Percentiles rank a stretch among this genome's conserved stretches.
Evolutionary conservation across 1,140 invertebrate species (phyloP).

Genomic region (Euwallacea fornicatus): DNA sequence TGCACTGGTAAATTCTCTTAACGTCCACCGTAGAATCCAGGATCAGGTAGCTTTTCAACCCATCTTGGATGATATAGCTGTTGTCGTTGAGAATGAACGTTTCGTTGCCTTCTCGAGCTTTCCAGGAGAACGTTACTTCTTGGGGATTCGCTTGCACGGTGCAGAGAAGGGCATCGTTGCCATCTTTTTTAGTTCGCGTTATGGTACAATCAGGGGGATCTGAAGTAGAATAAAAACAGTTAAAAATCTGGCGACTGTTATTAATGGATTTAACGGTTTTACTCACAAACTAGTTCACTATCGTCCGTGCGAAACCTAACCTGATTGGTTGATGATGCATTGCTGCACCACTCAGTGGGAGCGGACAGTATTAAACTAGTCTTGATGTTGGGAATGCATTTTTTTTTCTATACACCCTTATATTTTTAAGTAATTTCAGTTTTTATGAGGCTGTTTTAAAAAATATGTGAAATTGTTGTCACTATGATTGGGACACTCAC

Average conservation of each 20-base stretch:
- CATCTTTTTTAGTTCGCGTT: constrained; percentile 69
- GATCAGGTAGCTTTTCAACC: constrained; percentile 65
- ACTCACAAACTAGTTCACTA: neutral
- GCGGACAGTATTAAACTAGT: no score
- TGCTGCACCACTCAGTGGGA: no score
- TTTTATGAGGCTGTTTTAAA: no score
- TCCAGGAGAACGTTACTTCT: constrained; percentile 82
- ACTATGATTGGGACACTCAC: no score
- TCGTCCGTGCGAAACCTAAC: no score
- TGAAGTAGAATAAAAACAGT: constrained; percentile 53
- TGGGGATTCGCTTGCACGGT: constrained; percentile 78
- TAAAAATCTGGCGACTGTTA: neutral
- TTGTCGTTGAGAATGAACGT: constrained; percentile 60
- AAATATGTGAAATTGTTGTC: no score
- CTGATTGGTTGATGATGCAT: no score
- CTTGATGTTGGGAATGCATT: no score
- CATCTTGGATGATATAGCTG: constrained; percentile 52
- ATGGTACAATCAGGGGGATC: constrained; percentile 84
- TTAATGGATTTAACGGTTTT: neutral
- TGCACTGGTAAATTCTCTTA: constrained; percentile 80
- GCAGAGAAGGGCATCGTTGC: constrained; percentile 76
- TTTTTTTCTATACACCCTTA: no score
- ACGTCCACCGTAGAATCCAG: constrained; percentile 67
- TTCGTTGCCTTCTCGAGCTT: constrained; percentile 79
- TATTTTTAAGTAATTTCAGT: no score